Percentiles rank a stretch among this genome's conserved stretches.
Conservation (phyloP, 2,888 invertebrate genomes). For the Cephus nigrinus region DNA sequence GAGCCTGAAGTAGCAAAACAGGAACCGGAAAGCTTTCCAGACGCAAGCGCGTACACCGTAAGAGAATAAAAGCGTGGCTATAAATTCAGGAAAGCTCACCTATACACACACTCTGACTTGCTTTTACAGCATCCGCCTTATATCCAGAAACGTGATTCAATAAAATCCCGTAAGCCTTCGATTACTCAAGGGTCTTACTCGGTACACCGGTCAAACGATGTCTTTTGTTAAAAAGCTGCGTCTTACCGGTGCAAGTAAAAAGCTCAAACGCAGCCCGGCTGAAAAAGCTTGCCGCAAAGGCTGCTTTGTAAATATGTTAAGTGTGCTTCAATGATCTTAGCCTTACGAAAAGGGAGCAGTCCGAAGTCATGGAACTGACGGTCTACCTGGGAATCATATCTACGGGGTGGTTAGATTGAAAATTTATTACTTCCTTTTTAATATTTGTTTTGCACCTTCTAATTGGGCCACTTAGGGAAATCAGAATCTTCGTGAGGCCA, state of each 20-base stretch:
- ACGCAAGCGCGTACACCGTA: slow-evolving; percentile 23
- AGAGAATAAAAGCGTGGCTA: slow-evolving; percentile 37
- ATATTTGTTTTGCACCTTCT: neutral
- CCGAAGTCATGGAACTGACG: neutral
- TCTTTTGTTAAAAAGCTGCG: neutral
- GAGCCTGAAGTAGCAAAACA: slow-evolving; percentile 37
- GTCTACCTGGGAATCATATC: neutral
- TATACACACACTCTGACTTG: slow-evolving; percentile 19
- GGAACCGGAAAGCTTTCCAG: slow-evolving; percentile 40
- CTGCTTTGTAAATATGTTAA: neutral
- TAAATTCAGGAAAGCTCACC: slow-evolving; percentile 33
- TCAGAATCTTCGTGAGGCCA: neutral
- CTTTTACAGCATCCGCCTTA: neutral
- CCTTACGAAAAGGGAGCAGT: neutral
- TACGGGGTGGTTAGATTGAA: neutral
- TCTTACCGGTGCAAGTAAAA: neutral
- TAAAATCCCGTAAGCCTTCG: slow-evolving; percentile 20
- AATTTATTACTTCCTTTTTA: neutral
- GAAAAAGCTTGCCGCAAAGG: neutral
- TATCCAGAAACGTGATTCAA: slow-evolving; percentile 17
- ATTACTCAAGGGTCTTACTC: slow-evolving; percentile 17
- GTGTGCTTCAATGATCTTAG: neutral
- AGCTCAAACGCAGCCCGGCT: neutral
- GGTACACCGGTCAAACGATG: slow-evolving; percentile 15
- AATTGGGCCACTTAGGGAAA: neutral